Conservation (phyloP, 1,140 invertebrate genomes). For the Plutomurus gul region DNA sequence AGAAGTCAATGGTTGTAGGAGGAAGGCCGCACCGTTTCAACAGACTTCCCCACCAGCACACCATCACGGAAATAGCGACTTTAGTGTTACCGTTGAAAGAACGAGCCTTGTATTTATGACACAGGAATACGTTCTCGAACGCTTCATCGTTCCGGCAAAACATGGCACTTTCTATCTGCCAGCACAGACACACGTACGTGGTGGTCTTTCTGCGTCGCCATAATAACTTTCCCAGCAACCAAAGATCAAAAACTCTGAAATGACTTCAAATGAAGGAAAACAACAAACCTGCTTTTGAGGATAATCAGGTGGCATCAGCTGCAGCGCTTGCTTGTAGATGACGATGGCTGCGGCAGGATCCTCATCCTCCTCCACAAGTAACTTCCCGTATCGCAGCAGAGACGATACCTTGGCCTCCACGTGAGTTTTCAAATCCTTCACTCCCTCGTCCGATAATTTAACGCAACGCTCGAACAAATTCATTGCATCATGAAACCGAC, state of each 20-base stretch:
- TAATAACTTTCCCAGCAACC: neutral
- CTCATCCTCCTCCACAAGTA: constrained; percentile 81
- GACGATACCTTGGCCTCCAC: constrained; percentile 87
- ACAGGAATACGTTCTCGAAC: too few species aligned
- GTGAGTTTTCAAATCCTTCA: constrained; percentile 87
- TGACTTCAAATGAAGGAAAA: neutral
- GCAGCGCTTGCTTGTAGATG: constrained; percentile 84
- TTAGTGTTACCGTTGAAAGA: too few species aligned
- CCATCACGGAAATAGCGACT: too few species aligned
- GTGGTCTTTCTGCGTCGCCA: neutral
- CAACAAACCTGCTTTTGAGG: constrained; percentile 69
- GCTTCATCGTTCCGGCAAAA: too few species aligned
- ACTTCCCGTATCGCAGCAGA: constrained; percentile 84
- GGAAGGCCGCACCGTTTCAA: too few species aligned
- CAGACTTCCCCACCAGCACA: too few species aligned
- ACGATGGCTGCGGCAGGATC: constrained; percentile 81
- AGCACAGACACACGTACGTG: too few species aligned
- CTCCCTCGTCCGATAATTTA: constrained; percentile 78
- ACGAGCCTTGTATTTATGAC: too few species aligned
- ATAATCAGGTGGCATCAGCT: constrained; percentile 78
- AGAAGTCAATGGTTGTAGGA: too few species aligned
- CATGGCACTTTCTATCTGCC: too few species aligned
- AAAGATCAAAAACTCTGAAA: constrained; percentile 24
- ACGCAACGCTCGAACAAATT: constrained; percentile 79
- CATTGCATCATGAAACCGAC: constrained; percentile 79